These are phyloP conservation scores for Euthynnus affinis DNA, from an alignment of 2,797 vertebrate genomes.

Conservation along the genomic window DNA sequence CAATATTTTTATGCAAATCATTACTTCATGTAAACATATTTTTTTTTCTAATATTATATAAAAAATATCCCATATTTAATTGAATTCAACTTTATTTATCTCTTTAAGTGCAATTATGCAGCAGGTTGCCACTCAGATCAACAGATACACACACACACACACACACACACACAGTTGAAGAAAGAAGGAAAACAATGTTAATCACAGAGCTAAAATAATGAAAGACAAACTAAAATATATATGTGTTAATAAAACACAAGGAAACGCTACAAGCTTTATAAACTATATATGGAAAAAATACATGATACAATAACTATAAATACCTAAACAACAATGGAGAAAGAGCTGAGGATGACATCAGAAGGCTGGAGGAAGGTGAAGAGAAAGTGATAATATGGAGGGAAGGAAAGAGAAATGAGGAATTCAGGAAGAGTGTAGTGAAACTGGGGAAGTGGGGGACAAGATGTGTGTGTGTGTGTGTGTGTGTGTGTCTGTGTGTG, in stretches of 20 bases:
- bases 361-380: neutral
- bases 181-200: neutral
- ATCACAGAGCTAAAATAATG: no score
- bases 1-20: neutral
- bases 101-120: no score
- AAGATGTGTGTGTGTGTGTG: neutral
- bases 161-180: no score
- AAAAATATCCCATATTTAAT: neutral
- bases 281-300: no score
- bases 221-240: no score
- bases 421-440: neutral
- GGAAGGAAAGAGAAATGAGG: neutral
- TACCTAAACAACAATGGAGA: neutral
- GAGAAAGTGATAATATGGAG: neutral
- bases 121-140: no score
- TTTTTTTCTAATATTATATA: neutral
- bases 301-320: no score
- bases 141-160: no score
- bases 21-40: neutral
- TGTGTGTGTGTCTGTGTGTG: neutral
- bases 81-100: neutral
- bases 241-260: no score
- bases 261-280: no score
- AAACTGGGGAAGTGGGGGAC: neutral
- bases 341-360: neutral